Percentiles rank a stretch among this genome's conserved stretches.
Conservation (phyloP, 2,113 vertebrate genomes). For the Paraplagusia blochii region DNA sequence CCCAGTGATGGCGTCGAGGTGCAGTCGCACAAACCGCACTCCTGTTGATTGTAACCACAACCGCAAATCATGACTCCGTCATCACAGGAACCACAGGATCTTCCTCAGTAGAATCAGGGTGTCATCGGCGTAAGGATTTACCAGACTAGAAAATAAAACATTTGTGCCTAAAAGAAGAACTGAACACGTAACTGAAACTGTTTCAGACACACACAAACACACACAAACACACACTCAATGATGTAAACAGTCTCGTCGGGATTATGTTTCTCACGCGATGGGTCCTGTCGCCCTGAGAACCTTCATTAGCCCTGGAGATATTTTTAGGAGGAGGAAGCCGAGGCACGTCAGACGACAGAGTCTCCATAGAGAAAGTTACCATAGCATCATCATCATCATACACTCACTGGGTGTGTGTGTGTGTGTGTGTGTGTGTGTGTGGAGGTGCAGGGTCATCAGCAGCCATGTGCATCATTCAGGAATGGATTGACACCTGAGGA, state of each 20-base stretch:
- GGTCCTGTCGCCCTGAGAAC: constrained; percentile 15
- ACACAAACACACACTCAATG: not conserved
- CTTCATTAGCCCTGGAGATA: constrained; percentile 44
- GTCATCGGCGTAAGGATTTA: no score
- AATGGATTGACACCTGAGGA: constrained; percentile 63
- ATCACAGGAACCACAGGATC: no score
- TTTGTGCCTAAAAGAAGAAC: no score
- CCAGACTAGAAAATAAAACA: no score
- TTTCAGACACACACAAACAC: not conserved
- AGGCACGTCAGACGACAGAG: constrained; percentile 27
- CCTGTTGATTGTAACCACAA: no score
- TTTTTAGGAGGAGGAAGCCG: constrained; percentile 10
- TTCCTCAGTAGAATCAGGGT: no score
- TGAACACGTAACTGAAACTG: no score
- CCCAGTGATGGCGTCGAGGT: no score
- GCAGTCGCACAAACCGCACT: no score
- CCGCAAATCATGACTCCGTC: no score
- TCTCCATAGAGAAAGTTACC: constrained; percentile 49
- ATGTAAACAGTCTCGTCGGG: constrained; percentile 49
- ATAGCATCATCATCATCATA: constrained; percentile 16
- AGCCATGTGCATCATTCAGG: constrained; percentile 47
- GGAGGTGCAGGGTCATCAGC: not conserved
- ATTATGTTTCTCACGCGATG: constrained; percentile 38
- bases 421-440: constrained; percentile 13
- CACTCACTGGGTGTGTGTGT: constrained; percentile 8